These are phyloP conservation scores for Globodera rostochiensis DNA, from an alignment of 1,140 invertebrate species.

Conservation along the genomic window DNA sequence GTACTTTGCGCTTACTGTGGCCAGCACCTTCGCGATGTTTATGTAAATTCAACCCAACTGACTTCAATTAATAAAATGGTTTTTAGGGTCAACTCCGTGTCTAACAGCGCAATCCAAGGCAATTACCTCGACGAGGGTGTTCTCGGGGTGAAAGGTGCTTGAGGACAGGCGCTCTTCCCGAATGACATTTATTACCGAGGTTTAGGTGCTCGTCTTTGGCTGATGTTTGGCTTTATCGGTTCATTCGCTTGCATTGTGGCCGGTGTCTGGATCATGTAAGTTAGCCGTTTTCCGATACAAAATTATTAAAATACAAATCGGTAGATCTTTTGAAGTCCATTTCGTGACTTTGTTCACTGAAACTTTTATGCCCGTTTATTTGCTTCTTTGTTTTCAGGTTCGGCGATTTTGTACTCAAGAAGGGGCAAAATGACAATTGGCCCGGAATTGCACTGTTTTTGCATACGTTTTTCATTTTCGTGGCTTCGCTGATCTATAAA, in stretches of 20 bases:
- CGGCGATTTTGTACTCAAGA: constrained; percentile 67
- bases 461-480: constrained; percentile 92
- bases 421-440: constrained; percentile 58
- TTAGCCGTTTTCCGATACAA: constrained; percentile 61
- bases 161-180: neutral
- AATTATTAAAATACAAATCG: neutral
- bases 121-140: constrained; percentile 77
- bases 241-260: constrained; percentile 93
- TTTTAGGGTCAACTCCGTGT: constrained; percentile 87
- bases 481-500: constrained; percentile 82
- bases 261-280: constrained; percentile 91
- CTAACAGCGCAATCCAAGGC: constrained; percentile 87
- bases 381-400: constrained; percentile 77
- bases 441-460: constrained; percentile 82
- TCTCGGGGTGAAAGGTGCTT: constrained; percentile 76
- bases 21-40: constrained; percentile 87
- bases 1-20: constrained; percentile 89
- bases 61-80: constrained; percentile 28
- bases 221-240: constrained; percentile 92
- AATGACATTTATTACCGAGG: constrained; percentile 11
- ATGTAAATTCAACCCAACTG: constrained; percentile 74
- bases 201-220: constrained; percentile 83
- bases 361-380: neutral
- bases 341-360: no score
- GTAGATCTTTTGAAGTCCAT: no score